Evolutionary conservation across 2,888 invertebrate species (phyloP).

Genomic region (Sabatieria punctata): DNA sequence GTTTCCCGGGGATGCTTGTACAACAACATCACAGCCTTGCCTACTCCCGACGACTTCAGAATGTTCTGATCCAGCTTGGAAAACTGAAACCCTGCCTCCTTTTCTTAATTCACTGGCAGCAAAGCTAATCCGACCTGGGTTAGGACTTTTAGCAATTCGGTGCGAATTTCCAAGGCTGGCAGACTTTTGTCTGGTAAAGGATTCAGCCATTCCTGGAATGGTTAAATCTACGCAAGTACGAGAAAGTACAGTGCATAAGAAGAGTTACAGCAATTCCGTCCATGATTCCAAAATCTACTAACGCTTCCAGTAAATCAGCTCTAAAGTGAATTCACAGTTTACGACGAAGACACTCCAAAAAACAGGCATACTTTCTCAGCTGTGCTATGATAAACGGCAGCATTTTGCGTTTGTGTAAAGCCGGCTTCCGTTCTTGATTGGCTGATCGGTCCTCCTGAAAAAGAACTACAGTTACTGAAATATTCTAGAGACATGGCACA

Average conservation of each 20-base stretch:
- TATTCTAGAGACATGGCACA: no score
- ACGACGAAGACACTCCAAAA: constrained; percentile 1
- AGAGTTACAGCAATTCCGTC: constrained; percentile 35
- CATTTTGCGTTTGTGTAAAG: constrained; percentile 77
- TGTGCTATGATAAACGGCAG: constrained; percentile 72
- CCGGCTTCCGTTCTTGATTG: constrained; percentile 65
- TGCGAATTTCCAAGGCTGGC: constrained; percentile 80
- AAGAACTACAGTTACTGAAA: constrained; percentile 8
- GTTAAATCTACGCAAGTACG: not conserved
- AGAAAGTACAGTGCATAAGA: not conserved
- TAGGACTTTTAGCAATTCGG: constrained; percentile 51
- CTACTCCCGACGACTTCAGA: constrained; percentile 85
- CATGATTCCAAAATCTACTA: constrained; percentile 70
- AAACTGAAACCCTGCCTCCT: no score
- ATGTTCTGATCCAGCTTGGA: constrained; percentile 67
- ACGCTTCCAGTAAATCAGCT: constrained; percentile 58
- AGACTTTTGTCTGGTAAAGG: constrained; percentile 93
- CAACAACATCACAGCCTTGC: constrained; percentile 97
- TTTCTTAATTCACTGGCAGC: not conserved
- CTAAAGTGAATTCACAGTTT: constrained; percentile 4
- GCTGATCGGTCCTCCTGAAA: constrained; percentile 63
- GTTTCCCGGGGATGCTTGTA: constrained; percentile 97
- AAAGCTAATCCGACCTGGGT: constrained; percentile 27
- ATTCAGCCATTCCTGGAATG: constrained; percentile 84
- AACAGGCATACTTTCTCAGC: constrained; percentile 56